Percentiles rank a stretch among this genome's conserved stretches.
phyloP scores from a whole-genome alignment of 2,113 vertebrate species.

The Campylorhamphus procurvoides region DNA sequence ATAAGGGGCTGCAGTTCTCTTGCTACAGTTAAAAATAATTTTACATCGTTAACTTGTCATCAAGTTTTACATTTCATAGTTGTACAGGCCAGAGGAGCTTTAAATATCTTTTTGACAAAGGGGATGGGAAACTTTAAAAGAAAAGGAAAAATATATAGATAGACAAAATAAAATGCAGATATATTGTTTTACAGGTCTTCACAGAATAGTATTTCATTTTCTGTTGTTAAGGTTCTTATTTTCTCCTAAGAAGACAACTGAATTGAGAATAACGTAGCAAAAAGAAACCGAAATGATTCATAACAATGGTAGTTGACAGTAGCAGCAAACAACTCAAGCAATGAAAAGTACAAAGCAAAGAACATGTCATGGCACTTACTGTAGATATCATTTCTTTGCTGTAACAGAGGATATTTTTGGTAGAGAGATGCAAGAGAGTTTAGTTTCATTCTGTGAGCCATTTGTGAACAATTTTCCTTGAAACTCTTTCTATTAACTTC shows the following conservation, averaged over 20 bases:
- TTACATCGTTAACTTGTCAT: background rate
- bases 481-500: background rate
- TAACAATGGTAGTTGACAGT: background rate
- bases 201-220: background rate
- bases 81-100: background rate
- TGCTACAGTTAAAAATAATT: background rate
- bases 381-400: background rate
- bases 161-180: background rate
- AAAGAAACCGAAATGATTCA: background rate
- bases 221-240: background rate
- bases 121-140: background rate
- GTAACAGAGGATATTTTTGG: background rate
- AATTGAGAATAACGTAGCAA: slow-evolving; percentile 5
- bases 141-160: background rate
- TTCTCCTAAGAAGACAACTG: background rate
- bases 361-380: background rate
- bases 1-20: background rate
- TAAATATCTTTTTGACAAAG: background rate
- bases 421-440: background rate
- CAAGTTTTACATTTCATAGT: background rate
- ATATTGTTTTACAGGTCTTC: background rate
- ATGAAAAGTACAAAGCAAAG: background rate
- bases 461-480: background rate
- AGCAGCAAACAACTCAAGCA: slow-evolving; percentile 13
- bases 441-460: background rate